These are phyloP conservation scores for Paramuricea clavata DNA, from an alignment of 92 coral and sea anemone species.

Conservation along the genomic window DNA sequence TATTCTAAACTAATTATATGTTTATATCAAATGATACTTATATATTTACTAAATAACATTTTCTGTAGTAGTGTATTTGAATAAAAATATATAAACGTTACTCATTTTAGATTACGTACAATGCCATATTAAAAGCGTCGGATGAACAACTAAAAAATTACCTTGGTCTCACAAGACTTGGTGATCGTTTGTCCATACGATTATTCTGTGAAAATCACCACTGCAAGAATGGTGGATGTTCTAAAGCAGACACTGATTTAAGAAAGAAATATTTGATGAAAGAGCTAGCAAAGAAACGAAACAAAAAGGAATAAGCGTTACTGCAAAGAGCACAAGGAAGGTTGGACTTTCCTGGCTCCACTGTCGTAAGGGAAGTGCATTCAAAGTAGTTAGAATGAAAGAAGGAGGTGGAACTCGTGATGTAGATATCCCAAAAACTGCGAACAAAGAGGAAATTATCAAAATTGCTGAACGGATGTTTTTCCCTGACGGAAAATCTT, in stretches of 20 bases:
- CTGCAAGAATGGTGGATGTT: too few relatives aligned
- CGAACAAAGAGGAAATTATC: constrained; percentile 32
- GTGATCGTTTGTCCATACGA: constrained; percentile 21
- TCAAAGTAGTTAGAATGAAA: constrained; percentile 53
- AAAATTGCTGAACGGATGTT: constrained; percentile 50
- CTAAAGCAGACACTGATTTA: too few relatives aligned
- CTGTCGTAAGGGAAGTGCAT: constrained; percentile 22
- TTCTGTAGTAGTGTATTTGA: too few relatives aligned
- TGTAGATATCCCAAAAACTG: constrained; percentile 49
- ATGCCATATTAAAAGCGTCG: background rate
- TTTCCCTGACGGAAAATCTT: constrained; percentile 56
- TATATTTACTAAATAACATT: too few relatives aligned
- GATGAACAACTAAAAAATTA: constrained; percentile 7
- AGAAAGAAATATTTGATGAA: too few relatives aligned
- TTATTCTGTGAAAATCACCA: constrained; percentile 21
- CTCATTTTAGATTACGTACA: background rate
- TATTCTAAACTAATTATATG: too few relatives aligned
- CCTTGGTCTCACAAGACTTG: constrained; percentile 8
- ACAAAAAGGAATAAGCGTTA: background rate
- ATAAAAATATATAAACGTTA: too few relatives aligned
- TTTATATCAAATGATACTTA: too few relatives aligned
- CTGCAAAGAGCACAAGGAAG: constrained; percentile 20
- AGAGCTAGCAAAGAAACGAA: constrained; percentile 24
- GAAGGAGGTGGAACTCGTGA: constrained; percentile 71
- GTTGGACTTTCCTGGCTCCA: constrained; percentile 63